Evolutionary conservation across 2,113 vertebrate genomes (phyloP).

Genomic region (Struthio camelus): DNA sequence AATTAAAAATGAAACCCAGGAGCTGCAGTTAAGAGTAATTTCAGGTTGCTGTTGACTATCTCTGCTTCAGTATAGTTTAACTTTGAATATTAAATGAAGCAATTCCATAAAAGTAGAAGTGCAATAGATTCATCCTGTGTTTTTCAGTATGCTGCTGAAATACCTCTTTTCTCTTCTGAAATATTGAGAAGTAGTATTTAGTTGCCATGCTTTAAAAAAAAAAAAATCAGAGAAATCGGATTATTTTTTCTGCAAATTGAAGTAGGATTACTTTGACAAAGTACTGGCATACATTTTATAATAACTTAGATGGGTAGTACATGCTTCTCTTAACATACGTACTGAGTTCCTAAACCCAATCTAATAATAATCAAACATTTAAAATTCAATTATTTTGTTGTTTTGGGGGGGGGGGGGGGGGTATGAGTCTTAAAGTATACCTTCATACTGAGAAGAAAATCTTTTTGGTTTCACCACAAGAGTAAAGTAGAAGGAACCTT

Average conservation of each 20-base stretch:
- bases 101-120: not conserved
- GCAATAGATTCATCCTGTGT: not conserved
- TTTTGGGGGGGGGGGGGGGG: too few relatives aligned
- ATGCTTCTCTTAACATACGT: not conserved
- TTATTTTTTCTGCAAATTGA: not conserved
- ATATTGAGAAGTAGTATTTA: not conserved
- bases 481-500: not conserved
- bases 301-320: not conserved
- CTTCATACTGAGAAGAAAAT: too few relatives aligned
- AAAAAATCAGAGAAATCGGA: not conserved
- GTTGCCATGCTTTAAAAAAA: not conserved
- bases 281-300: not conserved
- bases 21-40: accelerated
- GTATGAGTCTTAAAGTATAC: too few relatives aligned
- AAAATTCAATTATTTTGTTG: not conserved
- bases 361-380: not conserved
- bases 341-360: not conserved
- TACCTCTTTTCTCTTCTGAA: not conserved
- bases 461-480: not conserved
- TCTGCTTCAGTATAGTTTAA: not conserved
- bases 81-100: not conserved
- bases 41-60: not conserved
- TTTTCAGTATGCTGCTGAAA: not conserved
- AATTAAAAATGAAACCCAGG: not conserved
- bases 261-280: not conserved